phyloP scores from a whole-genome alignment of 2,888 invertebrate species.

The Drosophila hamatofila region DNA sequence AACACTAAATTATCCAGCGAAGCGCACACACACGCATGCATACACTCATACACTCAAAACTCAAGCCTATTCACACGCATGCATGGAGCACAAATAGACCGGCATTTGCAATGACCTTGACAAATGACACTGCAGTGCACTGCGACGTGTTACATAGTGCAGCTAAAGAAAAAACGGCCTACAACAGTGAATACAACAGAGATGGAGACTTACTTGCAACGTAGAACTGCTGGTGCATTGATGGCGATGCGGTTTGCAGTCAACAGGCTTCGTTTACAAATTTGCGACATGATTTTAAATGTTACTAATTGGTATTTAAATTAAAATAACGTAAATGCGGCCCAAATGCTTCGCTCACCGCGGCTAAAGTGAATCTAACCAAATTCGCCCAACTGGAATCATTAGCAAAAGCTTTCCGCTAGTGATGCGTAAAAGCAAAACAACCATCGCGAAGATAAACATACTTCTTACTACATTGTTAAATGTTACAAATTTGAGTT shows the following conservation, averaged over 20 bases:
- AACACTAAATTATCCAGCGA: slow-evolving; percentile 35
- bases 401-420: slow-evolving; percentile 20
- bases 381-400: slow-evolving; percentile 40
- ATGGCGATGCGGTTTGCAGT: slow-evolving; percentile 58
- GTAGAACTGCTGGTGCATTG: slow-evolving; percentile 52
- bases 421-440: slow-evolving; percentile 28
- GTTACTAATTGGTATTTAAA: slow-evolving; percentile 23
- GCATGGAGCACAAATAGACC: slow-evolving; percentile 31
- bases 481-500: not conserved
- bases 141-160: slow-evolving; percentile 52
- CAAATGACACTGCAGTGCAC: slow-evolving; percentile 67
- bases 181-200: not conserved
- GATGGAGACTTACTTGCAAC: slow-evolving; percentile 65
- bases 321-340: slow-evolving; percentile 42
- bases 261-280: slow-evolving; percentile 61
- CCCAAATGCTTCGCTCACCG: slow-evolving; percentile 32
- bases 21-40: not conserved
- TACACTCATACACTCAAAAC: slow-evolving; percentile 13
- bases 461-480: slow-evolving; percentile 3
- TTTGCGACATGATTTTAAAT: slow-evolving; percentile 62
- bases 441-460: slow-evolving; percentile 2
- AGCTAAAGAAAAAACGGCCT: slow-evolving; percentile 16
- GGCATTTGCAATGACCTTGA: slow-evolving; percentile 73
- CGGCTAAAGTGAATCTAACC: slow-evolving; percentile 34
- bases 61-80: slow-evolving; percentile 15